These are phyloP conservation scores for Antheraea assamensis DNA, from an alignment of 2,888 invertebrate genomes.

Conservation along the genomic window DNA sequence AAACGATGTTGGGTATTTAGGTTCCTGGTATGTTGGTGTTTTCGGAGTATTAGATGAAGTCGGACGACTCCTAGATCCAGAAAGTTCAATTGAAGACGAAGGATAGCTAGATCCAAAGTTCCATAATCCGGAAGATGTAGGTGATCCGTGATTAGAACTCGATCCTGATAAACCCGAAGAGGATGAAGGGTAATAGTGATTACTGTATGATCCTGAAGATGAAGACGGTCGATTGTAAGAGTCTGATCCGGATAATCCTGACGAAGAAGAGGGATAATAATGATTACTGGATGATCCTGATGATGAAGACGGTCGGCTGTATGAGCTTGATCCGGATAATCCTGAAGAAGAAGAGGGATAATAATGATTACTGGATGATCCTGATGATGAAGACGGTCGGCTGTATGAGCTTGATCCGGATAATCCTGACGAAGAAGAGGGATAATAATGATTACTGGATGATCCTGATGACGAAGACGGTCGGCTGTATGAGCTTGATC, in stretches of 20 bases:
- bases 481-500: conserved; percentile 26
- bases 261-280: conserved; percentile 17
- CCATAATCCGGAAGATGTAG: conserved; percentile 31
- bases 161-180: conserved; percentile 34
- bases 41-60: conserved; percentile 8
- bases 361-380: conserved; percentile 28
- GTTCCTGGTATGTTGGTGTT: neutral
- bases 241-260: conserved; percentile 33
- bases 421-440: conserved; percentile 34
- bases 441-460: conserved; percentile 27
- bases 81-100: conserved; percentile 9
- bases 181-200: conserved; percentile 15
- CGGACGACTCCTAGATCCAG: conserved; percentile 5
- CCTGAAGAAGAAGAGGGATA: conserved; percentile 38
- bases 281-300: conserved; percentile 25
- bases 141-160: conserved; percentile 28
- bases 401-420: conserved; percentile 29
- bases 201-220: conserved; percentile 28
- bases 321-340: conserved; percentile 30
- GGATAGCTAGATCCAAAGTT: conserved; percentile 19
- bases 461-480: conserved; percentile 33
- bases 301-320: conserved; percentile 32
- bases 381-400: conserved; percentile 37
- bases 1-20: conserved; percentile 4
- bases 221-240: conserved; percentile 31